Evolutionary conservation across 1,140 invertebrate genomes (phyloP), one percentile per base, ranked within the genome.

Genomic region (Dufourea novaeangliae): DNA sequence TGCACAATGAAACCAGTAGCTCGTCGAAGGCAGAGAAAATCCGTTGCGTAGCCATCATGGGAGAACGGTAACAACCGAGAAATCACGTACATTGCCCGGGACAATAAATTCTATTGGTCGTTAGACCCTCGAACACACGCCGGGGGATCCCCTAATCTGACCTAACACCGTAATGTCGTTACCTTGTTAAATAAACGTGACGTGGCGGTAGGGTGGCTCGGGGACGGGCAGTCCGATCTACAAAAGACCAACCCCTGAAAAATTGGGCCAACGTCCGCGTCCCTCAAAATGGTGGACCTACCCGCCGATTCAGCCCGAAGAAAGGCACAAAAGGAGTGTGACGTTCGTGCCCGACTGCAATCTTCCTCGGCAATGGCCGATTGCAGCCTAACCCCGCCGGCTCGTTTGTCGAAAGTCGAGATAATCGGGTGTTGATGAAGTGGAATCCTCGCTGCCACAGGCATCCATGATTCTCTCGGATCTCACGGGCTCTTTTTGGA

Each of bases 141-240:
- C 75, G 70, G 86, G 87, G 85, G 82, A 86, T 87, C 88, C 87
- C 87, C 88, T 90, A 89, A 90, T 90, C 73, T 79, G 79, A 63
- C 70, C 64, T 88, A 90, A 90, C 89, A 79, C 88, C 77, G 77
- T 89, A 88, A 91, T 87, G 76, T 88, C 86, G 87, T 90, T 89
- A 90, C 87, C 85, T 90, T 87, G 88, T 90, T 90, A 90, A 88
- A 90, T 90, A 91, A 91, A 91, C 89, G 89, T 90, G 85, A 85
- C 78, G n/a, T n/a, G 78, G 79, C 80, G 80, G 85, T 76, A 89
- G 81, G 90, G 90, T 84, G 85, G 87, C 75, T 69, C 75, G 82
- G 83, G 81, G 73, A 59, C 39, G 81, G 74, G 41, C 57, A 69
- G 66, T n/a, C 69, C 78, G 68, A 85, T 74, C 82, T 76, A 83